Conservation (phyloP, 2,113 vertebrate genomes). For the Columbina picui region DNA sequence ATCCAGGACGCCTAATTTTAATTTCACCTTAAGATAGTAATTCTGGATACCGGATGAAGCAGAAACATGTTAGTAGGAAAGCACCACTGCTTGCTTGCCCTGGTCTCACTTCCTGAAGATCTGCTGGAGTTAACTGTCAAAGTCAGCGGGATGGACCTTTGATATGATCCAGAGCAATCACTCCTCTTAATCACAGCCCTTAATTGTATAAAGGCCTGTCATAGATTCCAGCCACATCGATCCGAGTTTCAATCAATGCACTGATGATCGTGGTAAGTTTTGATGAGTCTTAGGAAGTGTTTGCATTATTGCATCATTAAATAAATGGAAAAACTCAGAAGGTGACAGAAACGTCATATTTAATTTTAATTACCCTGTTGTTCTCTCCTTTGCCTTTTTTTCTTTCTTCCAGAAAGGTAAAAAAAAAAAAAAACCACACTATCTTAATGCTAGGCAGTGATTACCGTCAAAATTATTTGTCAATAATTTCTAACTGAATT, state of each 20-base stretch:
- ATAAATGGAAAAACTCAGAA: not conserved
- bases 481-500: not conserved
- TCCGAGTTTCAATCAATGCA: not conserved
- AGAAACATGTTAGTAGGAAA: not conserved
- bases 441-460: not conserved
- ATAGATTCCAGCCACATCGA: fast-evolving
- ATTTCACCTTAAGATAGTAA: not conserved
- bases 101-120: not conserved
- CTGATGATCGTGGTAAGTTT: not conserved
- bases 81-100: not conserved
- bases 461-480: not conserved
- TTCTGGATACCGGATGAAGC: not conserved
- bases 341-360: not conserved
- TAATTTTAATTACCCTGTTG: not conserved
- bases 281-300: not conserved
- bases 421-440: too few relatives aligned
- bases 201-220: not conserved
- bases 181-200: not conserved
- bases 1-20: not conserved
- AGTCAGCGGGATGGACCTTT: not conserved
- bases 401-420: not conserved
- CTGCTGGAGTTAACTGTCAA: not conserved
- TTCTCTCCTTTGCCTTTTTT: not conserved
- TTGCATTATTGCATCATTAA: not conserved
- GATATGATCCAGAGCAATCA: not conserved